A percentile compares a stretch with the other conserved stretches of the same genome.
Evolutionary conservation across 2,888 invertebrate genomes (phyloP).

Genomic region (Biston stratarius): DNA sequence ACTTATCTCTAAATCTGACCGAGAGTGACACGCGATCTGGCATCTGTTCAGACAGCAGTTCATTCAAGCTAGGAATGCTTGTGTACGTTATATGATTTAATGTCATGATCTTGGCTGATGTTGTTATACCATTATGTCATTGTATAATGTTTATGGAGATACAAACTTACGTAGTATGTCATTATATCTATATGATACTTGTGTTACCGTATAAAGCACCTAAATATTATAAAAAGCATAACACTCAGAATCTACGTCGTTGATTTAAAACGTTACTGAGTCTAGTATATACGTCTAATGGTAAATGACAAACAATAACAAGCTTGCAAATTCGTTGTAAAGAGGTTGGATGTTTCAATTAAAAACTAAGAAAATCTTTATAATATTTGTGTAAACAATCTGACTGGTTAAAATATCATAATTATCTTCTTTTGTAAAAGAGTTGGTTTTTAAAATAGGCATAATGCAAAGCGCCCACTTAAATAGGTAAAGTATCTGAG

Average conservation of each 20-base stretch:
- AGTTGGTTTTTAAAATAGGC: neutral
- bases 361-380: neutral
- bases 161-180: neutral
- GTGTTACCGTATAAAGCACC: no score
- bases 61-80: constrained; percentile 69
- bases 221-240: no score
- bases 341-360: no score
- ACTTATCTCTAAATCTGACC: constrained; percentile 65
- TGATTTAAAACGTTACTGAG: no score
- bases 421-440: no score
- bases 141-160: neutral
- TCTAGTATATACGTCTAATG: no score
- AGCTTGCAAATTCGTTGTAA: no score
- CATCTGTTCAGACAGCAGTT: constrained; percentile 71
- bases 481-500: no score
- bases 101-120: constrained; percentile 36
- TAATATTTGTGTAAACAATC: neutral
- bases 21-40: constrained; percentile 71
- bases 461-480: neutral
- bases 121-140: constrained; percentile 13
- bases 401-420: no score
- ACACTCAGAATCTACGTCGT: no score
- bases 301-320: no score
- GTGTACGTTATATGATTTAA: constrained; percentile 52
- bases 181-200: no score